Percentiles rank a stretch among this genome's conserved stretches.
Conservation (phyloP, 2,797 vertebrate genomes). For the Malurus splendens region DNA sequence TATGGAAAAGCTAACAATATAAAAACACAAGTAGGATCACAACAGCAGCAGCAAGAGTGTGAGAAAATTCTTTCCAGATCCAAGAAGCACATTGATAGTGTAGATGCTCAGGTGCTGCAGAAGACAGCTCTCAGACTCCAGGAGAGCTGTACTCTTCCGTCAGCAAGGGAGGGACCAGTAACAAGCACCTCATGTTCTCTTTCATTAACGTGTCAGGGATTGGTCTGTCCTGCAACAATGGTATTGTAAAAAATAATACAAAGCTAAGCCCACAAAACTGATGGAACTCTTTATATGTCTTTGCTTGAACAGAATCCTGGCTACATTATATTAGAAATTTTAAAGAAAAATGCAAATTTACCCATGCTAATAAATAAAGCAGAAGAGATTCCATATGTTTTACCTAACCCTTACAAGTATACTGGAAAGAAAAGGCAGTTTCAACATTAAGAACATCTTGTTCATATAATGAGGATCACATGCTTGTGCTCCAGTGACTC, state of each 20-base stretch:
- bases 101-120: neutral
- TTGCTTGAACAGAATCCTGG: neutral
- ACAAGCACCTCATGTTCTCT: neutral
- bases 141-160: neutral
- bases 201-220: neutral
- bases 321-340: neutral
- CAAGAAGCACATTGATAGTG: neutral
- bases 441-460: slow-evolving; percentile 18
- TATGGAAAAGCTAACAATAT: neutral
- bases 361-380: neutral
- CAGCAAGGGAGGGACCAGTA: neutral
- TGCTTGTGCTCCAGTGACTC: neutral
- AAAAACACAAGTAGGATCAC: neutral
- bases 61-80: neutral
- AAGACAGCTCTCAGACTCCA: neutral
- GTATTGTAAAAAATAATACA: neutral
- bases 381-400: neutral
- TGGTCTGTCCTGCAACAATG: neutral
- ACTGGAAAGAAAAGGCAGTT: neutral
- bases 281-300: neutral
- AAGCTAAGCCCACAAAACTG: neutral
- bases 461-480: slow-evolving; percentile 31
- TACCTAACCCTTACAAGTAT: neutral
- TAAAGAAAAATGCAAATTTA: neutral
- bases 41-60: neutral